These are phyloP conservation scores for Artibeus jamaicensis DNA, from an alignment of 2,797 vertebrate genomes.

Conservation along the genomic window DNA sequence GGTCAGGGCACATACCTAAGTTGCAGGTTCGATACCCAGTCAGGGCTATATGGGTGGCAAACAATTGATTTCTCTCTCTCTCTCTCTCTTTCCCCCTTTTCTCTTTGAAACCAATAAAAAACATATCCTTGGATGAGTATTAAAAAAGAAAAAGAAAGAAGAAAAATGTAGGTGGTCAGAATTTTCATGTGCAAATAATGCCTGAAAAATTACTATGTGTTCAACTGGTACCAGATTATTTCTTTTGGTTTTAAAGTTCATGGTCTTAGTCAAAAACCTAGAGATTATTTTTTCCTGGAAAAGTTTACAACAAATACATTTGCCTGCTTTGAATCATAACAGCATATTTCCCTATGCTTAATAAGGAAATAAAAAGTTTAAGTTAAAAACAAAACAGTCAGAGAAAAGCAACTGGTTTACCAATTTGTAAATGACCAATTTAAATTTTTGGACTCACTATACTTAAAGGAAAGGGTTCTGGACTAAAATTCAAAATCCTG, in stretches of 20 bases:
- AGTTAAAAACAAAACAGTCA: constrained; percentile 29
- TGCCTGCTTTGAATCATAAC: constrained; percentile 12
- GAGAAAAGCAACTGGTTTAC: neutral
- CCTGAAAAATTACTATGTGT: neutral
- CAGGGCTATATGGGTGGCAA: too few species aligned
- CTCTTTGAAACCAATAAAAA: neutral
- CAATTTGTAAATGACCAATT: neutral
- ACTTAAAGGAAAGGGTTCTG: neutral
- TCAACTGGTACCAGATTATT: neutral
- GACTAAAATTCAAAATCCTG: constrained; percentile 14
- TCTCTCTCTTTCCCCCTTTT: neutral
- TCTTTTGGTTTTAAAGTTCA: constrained; percentile 34
- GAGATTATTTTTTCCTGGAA: constrained; percentile 38
- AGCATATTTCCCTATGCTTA: neutral
- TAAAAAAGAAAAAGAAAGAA: neutral
- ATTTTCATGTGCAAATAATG: constrained; percentile 17
- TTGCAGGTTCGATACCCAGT: too few species aligned
- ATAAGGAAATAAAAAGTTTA: neutral
- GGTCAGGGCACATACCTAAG: too few species aligned
- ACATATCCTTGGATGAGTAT: neutral
- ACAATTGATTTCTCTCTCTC: neutral
- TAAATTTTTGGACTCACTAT: neutral
- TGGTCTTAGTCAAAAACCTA: constrained; percentile 31
- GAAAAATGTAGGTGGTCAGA: neutral
- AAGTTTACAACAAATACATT: constrained; percentile 7